These are phyloP conservation scores for Peucedramus taeniatus DNA, from an alignment of 2,113 vertebrate species.

Conservation along the genomic window DNA sequence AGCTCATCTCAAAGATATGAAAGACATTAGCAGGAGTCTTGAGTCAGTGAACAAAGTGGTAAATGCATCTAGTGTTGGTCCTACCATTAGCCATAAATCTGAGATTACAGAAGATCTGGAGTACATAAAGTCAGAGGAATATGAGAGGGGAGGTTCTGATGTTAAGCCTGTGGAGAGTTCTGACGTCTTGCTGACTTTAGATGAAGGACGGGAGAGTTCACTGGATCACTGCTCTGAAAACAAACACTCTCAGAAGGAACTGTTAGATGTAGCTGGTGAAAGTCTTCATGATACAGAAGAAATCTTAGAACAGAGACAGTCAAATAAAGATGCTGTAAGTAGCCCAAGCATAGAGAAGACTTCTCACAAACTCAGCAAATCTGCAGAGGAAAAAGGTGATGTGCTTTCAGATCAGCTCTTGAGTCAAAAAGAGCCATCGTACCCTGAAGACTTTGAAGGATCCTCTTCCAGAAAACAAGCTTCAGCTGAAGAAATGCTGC, in stretches of 20 bases:
- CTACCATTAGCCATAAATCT: constrained; percentile 66
- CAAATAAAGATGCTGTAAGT: not conserved
- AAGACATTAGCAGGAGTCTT: not conserved
- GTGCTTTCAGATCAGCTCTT: constrained; percentile 40
- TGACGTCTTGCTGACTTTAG: constrained; percentile 62
- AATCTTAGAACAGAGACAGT: not conserved
- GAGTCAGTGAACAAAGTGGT: not conserved
- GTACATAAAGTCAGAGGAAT: constrained; percentile 58
- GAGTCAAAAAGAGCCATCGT: constrained; percentile 41
- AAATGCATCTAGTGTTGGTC: constrained; percentile 25
- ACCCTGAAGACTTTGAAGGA: constrained; percentile 68
- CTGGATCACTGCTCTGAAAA: constrained; percentile 26
- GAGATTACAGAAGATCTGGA: constrained; percentile 76
- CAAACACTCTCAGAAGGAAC: constrained; percentile 21
- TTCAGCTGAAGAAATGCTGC: constrained; percentile 26
- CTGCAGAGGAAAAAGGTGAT: constrained; percentile 25
- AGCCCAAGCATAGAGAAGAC: not conserved
- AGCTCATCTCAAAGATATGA: constrained; percentile 37
- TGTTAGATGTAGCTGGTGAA: not conserved
- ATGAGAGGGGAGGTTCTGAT: constrained; percentile 1
- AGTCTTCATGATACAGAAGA: constrained; percentile 23
- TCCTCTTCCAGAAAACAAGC: constrained; percentile 65
- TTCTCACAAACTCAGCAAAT: not conserved
- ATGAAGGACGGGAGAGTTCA: constrained; percentile 49
- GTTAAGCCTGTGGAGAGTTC: constrained; percentile 45